Evolutionary conservation across 2,113 vertebrate genomes (phyloP).

Genomic region (Orthochromis indermauri): DNA sequence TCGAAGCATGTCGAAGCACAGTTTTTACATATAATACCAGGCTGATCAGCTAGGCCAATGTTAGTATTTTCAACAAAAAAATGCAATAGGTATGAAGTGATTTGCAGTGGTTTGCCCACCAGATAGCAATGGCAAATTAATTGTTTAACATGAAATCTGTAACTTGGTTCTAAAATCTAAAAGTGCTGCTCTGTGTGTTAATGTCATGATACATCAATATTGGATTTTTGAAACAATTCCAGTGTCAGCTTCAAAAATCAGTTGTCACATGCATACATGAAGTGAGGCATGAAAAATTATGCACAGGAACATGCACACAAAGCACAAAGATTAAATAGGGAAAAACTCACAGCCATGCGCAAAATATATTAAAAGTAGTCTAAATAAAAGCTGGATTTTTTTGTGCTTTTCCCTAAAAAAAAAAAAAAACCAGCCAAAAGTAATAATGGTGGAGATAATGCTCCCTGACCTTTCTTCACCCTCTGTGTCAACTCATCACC

Average conservation of each 20-base stretch:
- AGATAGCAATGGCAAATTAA: neutral
- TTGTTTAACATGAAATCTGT: neutral
- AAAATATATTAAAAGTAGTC: neutral
- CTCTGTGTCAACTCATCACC: constrained; percentile 66
- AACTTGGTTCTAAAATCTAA: neutral
- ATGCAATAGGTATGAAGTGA: neutral
- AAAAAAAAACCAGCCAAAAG: neutral
- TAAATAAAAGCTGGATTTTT: neutral
- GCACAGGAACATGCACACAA: neutral
- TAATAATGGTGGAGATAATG: constrained; percentile 4
- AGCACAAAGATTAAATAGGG: neutral
- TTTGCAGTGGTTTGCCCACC: neutral
- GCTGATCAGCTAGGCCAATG: neutral
- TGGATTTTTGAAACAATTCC: neutral
- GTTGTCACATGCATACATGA: neutral
- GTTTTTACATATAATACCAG: neutral
- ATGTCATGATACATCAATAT: neutral
- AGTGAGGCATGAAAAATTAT: neutral
- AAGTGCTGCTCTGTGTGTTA: neutral
- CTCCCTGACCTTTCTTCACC: constrained; percentile 41
- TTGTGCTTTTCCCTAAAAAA: neutral
- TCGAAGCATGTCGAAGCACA: neutral
- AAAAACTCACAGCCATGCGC: neutral
- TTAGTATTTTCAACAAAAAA: neutral
- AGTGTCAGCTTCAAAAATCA: neutral